Evolutionary conservation across 2,888 invertebrate genomes (phyloP).

Genomic region (Drosophila mulleri): DNA sequence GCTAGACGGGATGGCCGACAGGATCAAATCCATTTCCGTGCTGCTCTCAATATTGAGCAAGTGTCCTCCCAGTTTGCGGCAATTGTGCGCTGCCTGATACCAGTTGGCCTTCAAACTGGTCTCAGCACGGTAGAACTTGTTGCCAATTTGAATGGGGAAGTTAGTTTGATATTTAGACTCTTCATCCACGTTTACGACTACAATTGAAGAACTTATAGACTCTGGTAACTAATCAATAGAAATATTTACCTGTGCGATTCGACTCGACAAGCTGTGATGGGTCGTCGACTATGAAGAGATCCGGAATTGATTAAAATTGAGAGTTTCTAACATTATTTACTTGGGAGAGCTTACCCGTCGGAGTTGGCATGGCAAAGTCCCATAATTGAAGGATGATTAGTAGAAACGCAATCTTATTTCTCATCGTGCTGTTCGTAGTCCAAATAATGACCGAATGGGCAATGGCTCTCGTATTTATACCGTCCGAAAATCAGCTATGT

Average conservation of each 20-base stretch:
- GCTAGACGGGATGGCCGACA: not conserved
- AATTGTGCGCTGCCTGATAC: constrained; percentile 27
- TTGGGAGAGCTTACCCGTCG: constrained; percentile 5
- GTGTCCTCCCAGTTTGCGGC: constrained; percentile 42
- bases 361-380: constrained; percentile 21
- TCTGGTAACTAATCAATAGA: no score
- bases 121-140: constrained; percentile 32
- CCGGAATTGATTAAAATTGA: not conserved
- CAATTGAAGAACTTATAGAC: not conserved
- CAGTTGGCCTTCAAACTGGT: constrained; percentile 17
- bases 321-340: no score
- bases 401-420: constrained; percentile 11
- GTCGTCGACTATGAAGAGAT: not conserved
- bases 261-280: not conserved
- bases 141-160: constrained; percentile 40
- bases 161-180: not conserved
- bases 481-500: no score
- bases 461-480: no score
- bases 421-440: constrained; percentile 14
- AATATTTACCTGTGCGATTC: constrained; percentile 8
- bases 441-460: not conserved
- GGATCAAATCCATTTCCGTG: constrained; percentile 27
- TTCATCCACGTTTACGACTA: not conserved
- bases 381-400: constrained; percentile 28
- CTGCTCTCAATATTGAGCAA: constrained; percentile 36